Base-by-base conservation (phyloP, 2,797 vertebrate genomes). In the Leuciscus waleckii region DNA sequence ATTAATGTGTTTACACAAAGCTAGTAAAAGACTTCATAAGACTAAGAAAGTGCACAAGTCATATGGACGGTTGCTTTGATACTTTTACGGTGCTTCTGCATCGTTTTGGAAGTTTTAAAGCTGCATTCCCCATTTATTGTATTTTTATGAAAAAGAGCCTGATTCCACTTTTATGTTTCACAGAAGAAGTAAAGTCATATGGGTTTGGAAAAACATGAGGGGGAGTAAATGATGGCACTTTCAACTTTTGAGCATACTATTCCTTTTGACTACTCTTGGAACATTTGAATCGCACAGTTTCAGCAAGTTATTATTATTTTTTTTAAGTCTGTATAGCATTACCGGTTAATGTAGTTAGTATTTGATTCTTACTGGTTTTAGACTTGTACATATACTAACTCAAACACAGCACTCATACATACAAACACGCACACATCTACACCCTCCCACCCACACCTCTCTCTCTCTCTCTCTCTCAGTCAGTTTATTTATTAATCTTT, bases 401-500 rank as follows among this genome's bases (percentile, higher is more conserved):
- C 51, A 7, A n/a, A 35, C 63, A 49, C 14, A 61, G 21, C 49
- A 41, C 43, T 29, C 43, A 54, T 4, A 58, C 75, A 79, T 11
- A 32, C 23, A 79, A 51, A 54, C 56, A 85, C 11, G 3, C 58
- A 29, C 78, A 85, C 46, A 51, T 39, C 41, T 23, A 39, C 68
- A 17, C 41, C 46, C 54, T 41, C 80, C 9, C 37, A 49, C 43
- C n/a, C 26, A 8, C 71, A 37, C 41, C 37, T 14, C 29, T 69
- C 29, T 78, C 61, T 73, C 37, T 14, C 29, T 69, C 29, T 78
- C 61, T 73, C 63, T 43, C 71, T 63, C 35, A 67, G 35, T 82
- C 49, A 79, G 54, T 90, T 73, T 88, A 88, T 87, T 90, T 90
- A 85, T 84, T 84, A 83, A 88, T 88, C 87, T 86, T 85, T 86